phyloP scores from a whole-genome alignment of 2,113 vertebrate genomes.

The Rostratula benghalensis region DNA sequence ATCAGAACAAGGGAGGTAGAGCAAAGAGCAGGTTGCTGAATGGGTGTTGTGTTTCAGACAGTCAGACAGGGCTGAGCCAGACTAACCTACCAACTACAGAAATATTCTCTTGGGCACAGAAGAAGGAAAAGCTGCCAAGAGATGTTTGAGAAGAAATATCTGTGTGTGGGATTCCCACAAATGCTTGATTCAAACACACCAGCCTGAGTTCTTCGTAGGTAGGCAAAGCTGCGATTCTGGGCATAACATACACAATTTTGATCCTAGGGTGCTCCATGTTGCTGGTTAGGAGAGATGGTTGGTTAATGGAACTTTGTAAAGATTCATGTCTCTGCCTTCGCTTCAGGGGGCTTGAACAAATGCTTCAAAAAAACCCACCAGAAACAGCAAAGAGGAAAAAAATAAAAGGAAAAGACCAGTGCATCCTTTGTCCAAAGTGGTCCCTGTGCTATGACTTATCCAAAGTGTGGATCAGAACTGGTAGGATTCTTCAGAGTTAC shows the following conservation, averaged over 20 bases:
- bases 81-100: neutral
- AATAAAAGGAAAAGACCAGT: constrained; percentile 27
- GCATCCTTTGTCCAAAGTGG: constrained; percentile 35
- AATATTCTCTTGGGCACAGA: neutral
- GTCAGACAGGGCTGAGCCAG: constrained; percentile 3
- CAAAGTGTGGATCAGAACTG: constrained; percentile 42
- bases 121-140: neutral
- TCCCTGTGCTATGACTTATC: constrained; percentile 31
- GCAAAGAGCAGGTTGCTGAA: neutral
- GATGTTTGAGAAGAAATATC: neutral
- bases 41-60: constrained; percentile 11
- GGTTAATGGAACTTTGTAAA: constrained; percentile 32
- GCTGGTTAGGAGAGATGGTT: neutral
- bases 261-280: neutral
- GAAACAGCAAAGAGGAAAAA: constrained; percentile 3
- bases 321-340: neutral
- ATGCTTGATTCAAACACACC: neutral
- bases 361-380: neutral
- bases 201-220: neutral
- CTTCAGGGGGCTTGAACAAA: constrained; percentile 42
- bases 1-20: neutral
- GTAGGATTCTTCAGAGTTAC: constrained; percentile 37
- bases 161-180: neutral
- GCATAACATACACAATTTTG: neutral
- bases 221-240: neutral